These are phyloP conservation scores for Oreohelix idahoensis DNA, from an alignment of 1,140 invertebrate species.

Conservation along the genomic window DNA sequence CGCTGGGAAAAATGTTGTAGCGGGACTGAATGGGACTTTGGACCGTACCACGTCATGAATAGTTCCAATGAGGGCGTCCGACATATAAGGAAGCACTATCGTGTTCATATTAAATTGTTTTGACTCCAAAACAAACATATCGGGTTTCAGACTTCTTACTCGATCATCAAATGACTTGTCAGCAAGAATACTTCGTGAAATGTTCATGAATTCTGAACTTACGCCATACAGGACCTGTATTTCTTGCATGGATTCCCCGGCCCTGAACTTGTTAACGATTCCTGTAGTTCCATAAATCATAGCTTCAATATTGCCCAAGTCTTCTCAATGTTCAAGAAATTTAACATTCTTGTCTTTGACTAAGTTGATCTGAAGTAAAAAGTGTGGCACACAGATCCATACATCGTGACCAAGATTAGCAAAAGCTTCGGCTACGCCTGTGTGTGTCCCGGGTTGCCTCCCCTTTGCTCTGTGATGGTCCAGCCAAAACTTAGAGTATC, in stretches of 20 bases:
- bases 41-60: not conserved
- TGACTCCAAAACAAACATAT: slow-evolving; percentile 41
- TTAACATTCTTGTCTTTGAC: slow-evolving; percentile 21
- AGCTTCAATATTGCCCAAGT: not conserved
- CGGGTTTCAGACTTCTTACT: not conserved
- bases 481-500: too few relatives aligned
- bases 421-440: slow-evolving; percentile 23
- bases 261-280: slow-evolving; percentile 25
- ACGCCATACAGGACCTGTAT: not conserved
- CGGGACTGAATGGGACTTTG: slow-evolving; percentile 26
- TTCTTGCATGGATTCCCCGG: not conserved
- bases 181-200: not conserved
- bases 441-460: too few relatives aligned
- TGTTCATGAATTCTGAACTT: not conserved
- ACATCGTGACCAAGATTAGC: slow-evolving; percentile 21
- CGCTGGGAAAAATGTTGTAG: not conserved
- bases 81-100: slow-evolving; percentile 37
- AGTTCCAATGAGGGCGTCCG: slow-evolving; percentile 31
- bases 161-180: not conserved
- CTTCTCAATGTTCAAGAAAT: slow-evolving; percentile 14
- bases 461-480: too few relatives aligned
- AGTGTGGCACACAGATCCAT: slow-evolving; percentile 35
- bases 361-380: not conserved
- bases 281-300: not conserved
- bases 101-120: slow-evolving; percentile 14